These are phyloP conservation scores for Heloderma charlesbogerti DNA, from an alignment of 2,113 vertebrate species.

Conservation along the genomic window DNA sequence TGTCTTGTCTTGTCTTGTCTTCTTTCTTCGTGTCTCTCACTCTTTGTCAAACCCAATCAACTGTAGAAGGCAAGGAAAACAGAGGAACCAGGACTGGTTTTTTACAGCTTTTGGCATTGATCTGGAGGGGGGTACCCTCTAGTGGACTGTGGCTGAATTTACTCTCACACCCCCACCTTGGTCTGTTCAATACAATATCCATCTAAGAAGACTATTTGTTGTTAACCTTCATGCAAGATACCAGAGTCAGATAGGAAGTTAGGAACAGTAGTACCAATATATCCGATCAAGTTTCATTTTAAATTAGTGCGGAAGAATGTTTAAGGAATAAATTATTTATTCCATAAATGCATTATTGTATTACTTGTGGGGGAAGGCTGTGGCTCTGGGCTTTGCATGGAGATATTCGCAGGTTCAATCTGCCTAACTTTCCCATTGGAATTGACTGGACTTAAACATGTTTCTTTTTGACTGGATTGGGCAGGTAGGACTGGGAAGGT, in stretches of 20 bases:
- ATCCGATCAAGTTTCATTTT: background rate
- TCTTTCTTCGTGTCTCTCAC: background rate
- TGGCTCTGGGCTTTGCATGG: background rate
- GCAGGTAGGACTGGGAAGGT: background rate
- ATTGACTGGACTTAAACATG: too few species aligned
- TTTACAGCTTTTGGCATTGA: background rate
- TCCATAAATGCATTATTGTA: background rate
- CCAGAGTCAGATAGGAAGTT: background rate
- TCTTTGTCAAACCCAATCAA: background rate
- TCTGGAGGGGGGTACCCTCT: slow-evolving; percentile 69
- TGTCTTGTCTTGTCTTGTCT: background rate
- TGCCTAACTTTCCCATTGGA: too few species aligned
- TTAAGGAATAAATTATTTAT: background rate
- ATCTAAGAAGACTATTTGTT: slow-evolving; percentile 46
- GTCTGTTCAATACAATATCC: slow-evolving; percentile 48
- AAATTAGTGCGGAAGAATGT: background rate
- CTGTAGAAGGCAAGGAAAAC: background rate
- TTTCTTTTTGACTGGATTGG: too few species aligned
- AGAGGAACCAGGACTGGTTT: background rate
- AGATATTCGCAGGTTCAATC: background rate
- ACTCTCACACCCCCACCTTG: slow-evolving; percentile 15
- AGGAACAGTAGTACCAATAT: background rate
- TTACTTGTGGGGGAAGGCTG: background rate
- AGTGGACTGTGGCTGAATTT: slow-evolving; percentile 70
- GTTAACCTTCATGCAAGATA: slow-evolving; percentile 73